phyloP scores from a whole-genome alignment of 2,113 vertebrate species.

The Prionailurus viverrinus region DNA sequence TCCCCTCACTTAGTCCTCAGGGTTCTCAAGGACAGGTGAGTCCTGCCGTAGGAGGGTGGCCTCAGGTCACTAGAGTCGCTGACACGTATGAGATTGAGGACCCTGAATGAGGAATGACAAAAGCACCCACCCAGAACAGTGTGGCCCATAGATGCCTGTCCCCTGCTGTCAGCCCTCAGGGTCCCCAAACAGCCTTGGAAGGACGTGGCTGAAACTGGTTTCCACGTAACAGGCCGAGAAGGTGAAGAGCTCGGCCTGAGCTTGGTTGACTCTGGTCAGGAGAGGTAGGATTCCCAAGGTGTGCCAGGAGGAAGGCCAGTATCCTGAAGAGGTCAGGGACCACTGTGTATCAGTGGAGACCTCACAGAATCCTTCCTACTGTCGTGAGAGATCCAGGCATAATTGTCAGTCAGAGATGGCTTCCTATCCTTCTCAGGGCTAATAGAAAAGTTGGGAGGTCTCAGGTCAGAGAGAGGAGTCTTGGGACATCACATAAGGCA shows the following conservation, averaged over 20 bases:
- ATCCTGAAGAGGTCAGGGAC: background rate
- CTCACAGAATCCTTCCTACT: background rate
- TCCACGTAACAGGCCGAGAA: background rate
- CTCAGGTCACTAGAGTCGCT: background rate
- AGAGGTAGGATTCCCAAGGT: background rate
- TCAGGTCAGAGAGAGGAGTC: background rate
- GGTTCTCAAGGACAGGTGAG: background rate
- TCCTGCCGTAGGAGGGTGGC: background rate
- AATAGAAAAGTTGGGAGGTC: background rate
- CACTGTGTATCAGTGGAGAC: background rate
- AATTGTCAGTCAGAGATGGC: background rate
- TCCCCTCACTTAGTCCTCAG: background rate
- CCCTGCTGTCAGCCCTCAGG: background rate
- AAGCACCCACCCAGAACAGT: no score
- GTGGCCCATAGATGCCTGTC: no score
- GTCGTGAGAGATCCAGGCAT: background rate
- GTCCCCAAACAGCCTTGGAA: background rate
- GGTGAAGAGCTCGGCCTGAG: background rate
- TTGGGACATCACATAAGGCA: background rate
- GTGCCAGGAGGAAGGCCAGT: background rate
- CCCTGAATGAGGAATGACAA: background rate
- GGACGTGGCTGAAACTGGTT: background rate
- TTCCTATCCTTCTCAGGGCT: background rate
- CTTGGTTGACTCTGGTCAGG: background rate
- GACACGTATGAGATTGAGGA: background rate